Conservation (phyloP, 1,140 invertebrate species). For the Drosophila varians region DNA sequence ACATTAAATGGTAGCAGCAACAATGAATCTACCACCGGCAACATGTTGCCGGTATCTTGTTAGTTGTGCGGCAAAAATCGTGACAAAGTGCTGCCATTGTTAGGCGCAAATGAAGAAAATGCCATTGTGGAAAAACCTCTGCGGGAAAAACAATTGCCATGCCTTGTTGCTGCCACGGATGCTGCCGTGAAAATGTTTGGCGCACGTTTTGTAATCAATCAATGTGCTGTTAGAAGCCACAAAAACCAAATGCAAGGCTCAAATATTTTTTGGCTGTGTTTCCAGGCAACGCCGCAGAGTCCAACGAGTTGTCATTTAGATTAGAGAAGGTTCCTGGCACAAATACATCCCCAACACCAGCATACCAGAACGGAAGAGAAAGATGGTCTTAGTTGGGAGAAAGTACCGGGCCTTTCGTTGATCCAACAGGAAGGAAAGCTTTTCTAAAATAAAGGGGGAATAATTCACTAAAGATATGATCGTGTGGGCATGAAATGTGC, state of each 20-base stretch:
- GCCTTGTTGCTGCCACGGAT: slow-evolving; percentile 47
- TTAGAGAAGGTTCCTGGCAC: slow-evolving; percentile 36
- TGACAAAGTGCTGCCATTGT: slow-evolving; percentile 80
- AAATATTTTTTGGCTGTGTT: slow-evolving; percentile 63
- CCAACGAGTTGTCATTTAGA: slow-evolving; percentile 62
- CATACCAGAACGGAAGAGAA: slow-evolving; percentile 6
- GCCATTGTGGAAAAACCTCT: slow-evolving; percentile 74
- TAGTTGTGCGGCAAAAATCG: slow-evolving; percentile 70
- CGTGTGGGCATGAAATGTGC: slow-evolving; percentile 19
- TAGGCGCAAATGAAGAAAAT: slow-evolving; percentile 82
- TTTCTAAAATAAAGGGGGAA: slow-evolving; percentile 6
- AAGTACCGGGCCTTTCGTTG: slow-evolving; percentile 16
- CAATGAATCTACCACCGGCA: slow-evolving; percentile 48
- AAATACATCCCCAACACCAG: slow-evolving; percentile 1
- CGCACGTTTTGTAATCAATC: slow-evolving; percentile 80
- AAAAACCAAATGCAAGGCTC: slow-evolving; percentile 30
- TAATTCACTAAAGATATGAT: slow-evolving; percentile 13
- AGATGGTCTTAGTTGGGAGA: slow-evolving; percentile 3
- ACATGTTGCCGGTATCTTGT: slow-evolving; percentile 77
- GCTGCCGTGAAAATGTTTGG: slow-evolving; percentile 73
- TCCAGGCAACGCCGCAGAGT: slow-evolving; percentile 45
- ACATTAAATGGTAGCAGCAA: slow-evolving; percentile 76
- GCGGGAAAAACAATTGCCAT: slow-evolving; percentile 71
- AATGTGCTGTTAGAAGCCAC: slow-evolving; percentile 54
- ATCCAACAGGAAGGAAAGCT: slow-evolving; percentile 27